Evolutionary conservation across 2,113 vertebrate species (phyloP), one percentile per base, ranked within the genome.

Genomic region (Dipodomys spectabilis): DNA sequence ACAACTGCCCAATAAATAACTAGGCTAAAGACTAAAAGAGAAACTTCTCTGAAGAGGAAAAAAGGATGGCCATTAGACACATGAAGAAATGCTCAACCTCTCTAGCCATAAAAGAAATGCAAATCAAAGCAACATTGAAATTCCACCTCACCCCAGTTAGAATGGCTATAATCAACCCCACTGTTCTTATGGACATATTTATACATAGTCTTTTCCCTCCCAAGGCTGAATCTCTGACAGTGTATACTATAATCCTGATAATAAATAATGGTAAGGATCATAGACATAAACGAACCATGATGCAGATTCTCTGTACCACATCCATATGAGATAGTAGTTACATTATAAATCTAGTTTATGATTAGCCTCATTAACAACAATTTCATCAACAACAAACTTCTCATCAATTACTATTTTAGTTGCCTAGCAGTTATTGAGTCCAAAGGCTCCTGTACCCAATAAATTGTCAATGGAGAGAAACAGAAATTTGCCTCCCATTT

Each of bases 281-380:
- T 77, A 15, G 7, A 71, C 81, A 23, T 27, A 88, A 77, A 81
- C 20, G 73, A 39, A 68, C 10, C 28, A 57, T 35, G 80, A 7
- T 73, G 1, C 32, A 18, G 25, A 2, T 39, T 6, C 22, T 1
- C 60, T 13, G 12, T 18, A 13, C 1, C 39, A 25, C 2, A 7
- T 25, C 39, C 32, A 49, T 25, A 23, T 22, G 4, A 20, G 7
- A 67, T 22, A 15, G 10, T 28, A 18, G 22, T 28, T 8, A 68
- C 12, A 16, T 57, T 84, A 88, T 16, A 13, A 74, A 10, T 82
- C 3, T 91, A 79, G 18, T 1, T 53, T 65, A 2, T 2, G 0
- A 49, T 6, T 8, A 78, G 12, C 11, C 5, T 86, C 18, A 65
- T 62, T 16, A 78, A 13, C 6, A 7, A 15, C 12, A 27, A 20